Conservation (phyloP, 2,797 vertebrate genomes). For the Melanotaenia maccullochi region DNA sequence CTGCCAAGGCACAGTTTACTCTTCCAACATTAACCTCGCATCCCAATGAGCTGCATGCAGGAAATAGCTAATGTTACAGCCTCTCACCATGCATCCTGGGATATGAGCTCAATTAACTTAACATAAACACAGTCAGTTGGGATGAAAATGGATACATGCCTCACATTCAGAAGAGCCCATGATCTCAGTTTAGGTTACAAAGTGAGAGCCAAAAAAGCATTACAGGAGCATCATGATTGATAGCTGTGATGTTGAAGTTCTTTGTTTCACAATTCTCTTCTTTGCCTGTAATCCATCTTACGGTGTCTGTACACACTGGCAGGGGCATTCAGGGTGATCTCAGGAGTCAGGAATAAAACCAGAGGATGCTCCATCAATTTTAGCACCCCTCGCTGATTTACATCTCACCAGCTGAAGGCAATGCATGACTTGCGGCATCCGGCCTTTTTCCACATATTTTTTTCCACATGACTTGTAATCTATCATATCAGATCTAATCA, state of each 20-base stretch:
- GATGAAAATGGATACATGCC: constrained; percentile 55
- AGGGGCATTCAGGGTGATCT: constrained; percentile 59
- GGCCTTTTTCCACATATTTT: constrained; percentile 45
- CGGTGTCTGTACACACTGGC: constrained; percentile 33
- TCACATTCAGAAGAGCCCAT: constrained; percentile 38
- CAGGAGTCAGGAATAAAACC: constrained; percentile 72
- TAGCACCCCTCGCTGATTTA: constrained; percentile 77
- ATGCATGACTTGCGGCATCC: constrained; percentile 76
- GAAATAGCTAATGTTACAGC: constrained; percentile 77
- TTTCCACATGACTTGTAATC: constrained; percentile 49
- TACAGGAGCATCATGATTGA: constrained; percentile 43
- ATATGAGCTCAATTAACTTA: constrained; percentile 76
- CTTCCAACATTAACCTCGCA: constrained; percentile 79
- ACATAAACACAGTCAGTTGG: constrained; percentile 67
- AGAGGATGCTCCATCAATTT: constrained; percentile 79
- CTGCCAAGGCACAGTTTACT: constrained; percentile 81
- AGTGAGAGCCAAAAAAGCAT: constrained; percentile 29
- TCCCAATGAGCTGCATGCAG: constrained; percentile 80
- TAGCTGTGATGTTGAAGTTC: constrained; percentile 51
- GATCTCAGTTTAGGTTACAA: constrained; percentile 53
- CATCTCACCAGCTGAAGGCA: constrained; percentile 77
- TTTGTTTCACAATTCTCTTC: constrained; percentile 58
- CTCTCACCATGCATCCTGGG: constrained; percentile 69
- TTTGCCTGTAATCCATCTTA: constrained; percentile 61
- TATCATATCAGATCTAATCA: constrained; percentile 62